phyloP scores from a whole-genome alignment of 1,140 invertebrate genomes.

The Coptotermes formosanus region DNA sequence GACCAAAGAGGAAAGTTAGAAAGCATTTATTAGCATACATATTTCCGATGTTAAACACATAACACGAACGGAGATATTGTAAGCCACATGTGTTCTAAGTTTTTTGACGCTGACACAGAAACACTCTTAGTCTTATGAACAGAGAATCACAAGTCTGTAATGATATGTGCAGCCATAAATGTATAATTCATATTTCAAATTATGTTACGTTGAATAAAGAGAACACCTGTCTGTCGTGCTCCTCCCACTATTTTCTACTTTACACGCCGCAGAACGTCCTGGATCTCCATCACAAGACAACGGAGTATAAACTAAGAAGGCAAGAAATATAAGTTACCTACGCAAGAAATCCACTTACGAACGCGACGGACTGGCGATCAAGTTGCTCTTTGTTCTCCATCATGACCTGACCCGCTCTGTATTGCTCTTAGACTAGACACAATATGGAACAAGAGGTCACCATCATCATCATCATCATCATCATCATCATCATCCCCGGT shows the following conservation, averaged over 20 bases:
- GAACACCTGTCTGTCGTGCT: neutral
- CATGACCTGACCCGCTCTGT: neutral
- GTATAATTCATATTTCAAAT: neutral
- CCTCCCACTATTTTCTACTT: too few species aligned
- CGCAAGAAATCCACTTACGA: neutral
- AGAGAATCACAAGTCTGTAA: neutral
- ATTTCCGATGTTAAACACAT: too few species aligned
- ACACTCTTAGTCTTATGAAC: neutral
- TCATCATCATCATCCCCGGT: neutral
- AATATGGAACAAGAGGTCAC: slow-evolving; percentile 12
- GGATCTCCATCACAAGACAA: neutral
- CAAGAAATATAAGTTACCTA: neutral
- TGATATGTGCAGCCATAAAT: neutral
- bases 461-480: neutral
- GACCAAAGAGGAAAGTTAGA: too few species aligned
- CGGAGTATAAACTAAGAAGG: neutral
- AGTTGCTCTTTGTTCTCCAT: neutral
- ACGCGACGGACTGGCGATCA: neutral
- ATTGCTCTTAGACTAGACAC: neutral
- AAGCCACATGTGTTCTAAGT: neutral
- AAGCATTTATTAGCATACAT: too few species aligned
- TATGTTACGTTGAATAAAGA: neutral
- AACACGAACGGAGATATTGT: too few species aligned
- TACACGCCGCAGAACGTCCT: neutral
- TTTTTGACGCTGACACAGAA: neutral